Evolutionary conservation across 2,797 vertebrate genomes (phyloP).

Genomic region (Echiichthys vipera): DNA sequence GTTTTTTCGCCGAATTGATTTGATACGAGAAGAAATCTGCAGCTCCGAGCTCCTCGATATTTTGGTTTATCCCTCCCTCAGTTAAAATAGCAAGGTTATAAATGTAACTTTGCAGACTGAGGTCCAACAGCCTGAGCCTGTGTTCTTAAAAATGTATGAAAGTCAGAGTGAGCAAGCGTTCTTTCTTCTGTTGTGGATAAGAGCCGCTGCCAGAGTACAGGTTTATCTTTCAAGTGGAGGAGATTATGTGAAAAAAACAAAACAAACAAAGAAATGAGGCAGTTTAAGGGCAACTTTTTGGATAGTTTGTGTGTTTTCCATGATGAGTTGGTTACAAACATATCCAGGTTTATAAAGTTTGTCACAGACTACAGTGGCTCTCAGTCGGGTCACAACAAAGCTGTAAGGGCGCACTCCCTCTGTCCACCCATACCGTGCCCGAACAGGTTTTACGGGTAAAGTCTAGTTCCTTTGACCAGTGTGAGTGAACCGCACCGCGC

Average conservation of each 20-base stretch:
- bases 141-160: background rate
- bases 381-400: too few species aligned
- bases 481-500: too few species aligned
- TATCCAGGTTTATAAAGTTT: background rate
- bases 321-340: background rate
- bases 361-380: too few species aligned
- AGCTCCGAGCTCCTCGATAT: background rate
- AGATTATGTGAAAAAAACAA: background rate
- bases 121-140: background rate
- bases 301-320: background rate
- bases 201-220: background rate
- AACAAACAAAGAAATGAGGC: background rate
- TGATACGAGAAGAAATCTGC: background rate
- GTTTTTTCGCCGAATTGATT: background rate
- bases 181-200: background rate
- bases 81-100: background rate
- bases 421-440: too few species aligned
- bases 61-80: background rate
- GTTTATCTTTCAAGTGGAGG: background rate
- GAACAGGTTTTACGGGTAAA: too few species aligned
- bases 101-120: background rate
- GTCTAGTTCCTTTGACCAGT: too few species aligned
- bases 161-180: background rate
- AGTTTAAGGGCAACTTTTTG: background rate
- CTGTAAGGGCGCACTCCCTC: too few species aligned